Percentiles rank a stretch among this genome's conserved stretches.
These are phyloP conservation scores for Aspidoscelis tigris DNA, from an alignment of 2,113 vertebrate genomes.

Conservation along the genomic window DNA sequence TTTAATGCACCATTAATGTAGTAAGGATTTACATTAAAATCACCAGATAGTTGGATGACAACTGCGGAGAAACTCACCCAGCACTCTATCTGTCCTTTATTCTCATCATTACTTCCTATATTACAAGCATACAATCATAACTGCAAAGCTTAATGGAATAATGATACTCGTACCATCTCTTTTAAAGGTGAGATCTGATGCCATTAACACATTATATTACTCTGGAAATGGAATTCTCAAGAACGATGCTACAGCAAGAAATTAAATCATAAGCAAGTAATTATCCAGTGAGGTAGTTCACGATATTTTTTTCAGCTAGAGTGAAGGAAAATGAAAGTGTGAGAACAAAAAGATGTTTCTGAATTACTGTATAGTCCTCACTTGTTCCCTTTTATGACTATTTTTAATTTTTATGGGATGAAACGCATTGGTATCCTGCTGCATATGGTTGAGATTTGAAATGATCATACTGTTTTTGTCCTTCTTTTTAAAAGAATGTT, in stretches of 20 bases:
- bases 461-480: not conserved
- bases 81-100: constrained; percentile 46
- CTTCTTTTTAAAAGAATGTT: not conserved
- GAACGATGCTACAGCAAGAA: constrained; percentile 47
- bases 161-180: constrained; percentile 49
- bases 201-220: constrained; percentile 33
- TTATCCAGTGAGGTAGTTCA: constrained; percentile 58
- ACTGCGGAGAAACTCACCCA: constrained; percentile 37
- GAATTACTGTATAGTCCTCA: constrained; percentile 14
- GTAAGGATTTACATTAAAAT: constrained; percentile 45
- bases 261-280: constrained; percentile 58
- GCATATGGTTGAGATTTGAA: not conserved
- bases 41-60: constrained; percentile 47
- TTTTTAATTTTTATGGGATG: constrained; percentile 16
- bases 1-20: constrained; percentile 35
- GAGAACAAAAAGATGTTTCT: not conserved
- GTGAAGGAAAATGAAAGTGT: not conserved
- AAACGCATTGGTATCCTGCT: not conserved
- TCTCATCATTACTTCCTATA: constrained; percentile 57
- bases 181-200: constrained; percentile 56
- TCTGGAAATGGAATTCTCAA: constrained; percentile 39
- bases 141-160: constrained; percentile 57
- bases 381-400: not conserved
- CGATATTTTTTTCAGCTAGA: constrained; percentile 38
- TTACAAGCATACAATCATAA: constrained; percentile 52